A percentile compares a stretch with the other conserved stretches of the same genome.
phyloP scores from a whole-genome alignment of 1,140 invertebrate genomes.

The Acromyrmex echinatior region DNA sequence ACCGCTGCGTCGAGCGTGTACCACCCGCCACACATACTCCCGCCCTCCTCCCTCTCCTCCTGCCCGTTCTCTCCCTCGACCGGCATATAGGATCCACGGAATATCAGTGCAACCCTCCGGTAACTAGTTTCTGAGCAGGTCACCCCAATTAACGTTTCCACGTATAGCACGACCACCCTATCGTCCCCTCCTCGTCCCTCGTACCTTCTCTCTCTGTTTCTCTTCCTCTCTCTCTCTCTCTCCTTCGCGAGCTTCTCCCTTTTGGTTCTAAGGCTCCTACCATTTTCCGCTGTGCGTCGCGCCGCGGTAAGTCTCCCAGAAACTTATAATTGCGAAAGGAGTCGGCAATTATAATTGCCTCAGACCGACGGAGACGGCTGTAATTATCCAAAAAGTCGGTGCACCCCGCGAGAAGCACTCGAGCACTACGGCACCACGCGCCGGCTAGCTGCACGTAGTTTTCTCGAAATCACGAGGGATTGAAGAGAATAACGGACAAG shows the following conservation, averaged over 20 bases:
- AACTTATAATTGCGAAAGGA: slow-evolving; percentile 88
- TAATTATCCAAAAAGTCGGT: slow-evolving; percentile 84
- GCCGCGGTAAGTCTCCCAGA: slow-evolving; percentile 82
- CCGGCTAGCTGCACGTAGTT: slow-evolving; percentile 35
- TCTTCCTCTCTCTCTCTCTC: background rate
- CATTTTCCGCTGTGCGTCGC: slow-evolving; percentile 70
- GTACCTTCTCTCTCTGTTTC: slow-evolving; percentile 9
- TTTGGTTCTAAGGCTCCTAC: slow-evolving; percentile 68
- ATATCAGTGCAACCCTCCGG: slow-evolving; percentile 83
- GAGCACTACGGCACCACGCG: slow-evolving; percentile 19
- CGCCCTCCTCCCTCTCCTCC: background rate
- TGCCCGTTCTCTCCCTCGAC: slow-evolving; percentile 8
- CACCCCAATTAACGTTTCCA: slow-evolving; percentile 87
- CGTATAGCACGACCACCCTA: slow-evolving; percentile 79
- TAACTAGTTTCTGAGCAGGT: slow-evolving; percentile 87
- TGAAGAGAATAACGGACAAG: slow-evolving; percentile 48
- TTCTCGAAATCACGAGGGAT: slow-evolving; percentile 57
- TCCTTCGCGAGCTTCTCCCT: slow-evolving; percentile 54
- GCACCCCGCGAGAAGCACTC: slow-evolving; percentile 62
- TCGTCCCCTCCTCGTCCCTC: slow-evolving; percentile 50
- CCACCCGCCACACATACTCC: slow-evolving; percentile 40
- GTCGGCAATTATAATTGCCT: slow-evolving; percentile 87
- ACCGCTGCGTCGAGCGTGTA: slow-evolving; percentile 57
- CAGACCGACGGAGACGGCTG: slow-evolving; percentile 80
- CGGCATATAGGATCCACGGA: slow-evolving; percentile 74